Evolutionary conservation across 2,113 vertebrate genomes (phyloP), one percentile per base, ranked within the genome.

Genomic region (Bubo scandiacus): DNA sequence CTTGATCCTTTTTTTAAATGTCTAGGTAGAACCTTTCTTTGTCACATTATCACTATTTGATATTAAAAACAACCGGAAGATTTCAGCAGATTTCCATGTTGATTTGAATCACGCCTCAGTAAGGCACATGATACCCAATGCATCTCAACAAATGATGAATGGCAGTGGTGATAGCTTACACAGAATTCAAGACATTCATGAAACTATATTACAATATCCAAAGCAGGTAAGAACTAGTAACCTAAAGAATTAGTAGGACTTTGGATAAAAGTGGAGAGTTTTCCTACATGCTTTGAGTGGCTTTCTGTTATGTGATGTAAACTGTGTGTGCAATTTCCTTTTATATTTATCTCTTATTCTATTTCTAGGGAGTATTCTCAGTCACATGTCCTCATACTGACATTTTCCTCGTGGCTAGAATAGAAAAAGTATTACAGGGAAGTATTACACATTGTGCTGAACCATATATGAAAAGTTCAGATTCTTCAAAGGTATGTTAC

Each of bases 341-440:
- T 21, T 78, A 23, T 87, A 34, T 90, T 91, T 81, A 38, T 74
- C 10, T 83, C n/a, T 10, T 75, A 65, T 92, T 80, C 89, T 47
- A 21, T 84, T 82, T 92, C 42, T 95, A 99, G 99, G 99, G 99
- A 67, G 98, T 99, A 96, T 99, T 99, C 94, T 99, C 99, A 3
- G 98, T 99, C 86, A 99, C 98, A 0, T 99, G 99, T 97, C 99
- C 99, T 55, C 99, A 99, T 88, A 98, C 99, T 26, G 99, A 99
- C 87, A 99, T 99, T 97, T 99, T 99, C 97, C 98, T 99, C 6
- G 99, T 99, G 97, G 99, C 99, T 90, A 98, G 99, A 94, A 98
- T 99, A 90, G 99, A 99, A 97, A 99, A 99, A 92, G 98, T 99
- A 26, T 98, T 99, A 30, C 99, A 99, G 74, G 99, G 99, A n/a